These are phyloP conservation scores for Sebastes minor DNA, from an alignment of 2,797 vertebrate species.

Conservation along the genomic window DNA sequence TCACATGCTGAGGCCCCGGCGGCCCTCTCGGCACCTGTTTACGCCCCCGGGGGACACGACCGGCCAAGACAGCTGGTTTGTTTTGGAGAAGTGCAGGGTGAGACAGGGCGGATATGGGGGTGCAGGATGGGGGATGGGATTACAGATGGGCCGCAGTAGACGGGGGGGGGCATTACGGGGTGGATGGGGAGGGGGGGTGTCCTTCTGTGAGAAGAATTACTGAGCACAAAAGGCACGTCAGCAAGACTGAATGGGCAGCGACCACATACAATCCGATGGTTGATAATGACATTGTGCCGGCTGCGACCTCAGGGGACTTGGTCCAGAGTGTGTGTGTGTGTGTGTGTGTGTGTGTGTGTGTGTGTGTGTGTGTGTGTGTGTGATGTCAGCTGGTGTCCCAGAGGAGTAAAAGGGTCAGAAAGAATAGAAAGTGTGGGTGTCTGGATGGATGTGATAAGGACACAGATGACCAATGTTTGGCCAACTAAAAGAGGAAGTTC, in stretches of 20 bases:
- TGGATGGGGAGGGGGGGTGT: conserved; percentile 19
- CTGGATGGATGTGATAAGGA: conserved; percentile 56
- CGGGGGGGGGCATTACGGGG: conserved; percentile 41
- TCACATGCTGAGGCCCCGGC: conserved; percentile 63
- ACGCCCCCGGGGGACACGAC: conserved; percentile 70
- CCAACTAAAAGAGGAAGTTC: background rate
- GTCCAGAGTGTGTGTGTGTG: conserved; percentile 26
- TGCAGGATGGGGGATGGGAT: conserved; percentile 71
- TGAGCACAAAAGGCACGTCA: conserved; percentile 79
- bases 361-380: conserved; percentile 26
- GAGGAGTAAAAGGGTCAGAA: conserved; percentile 21
- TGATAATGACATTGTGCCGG: conserved; percentile 80
- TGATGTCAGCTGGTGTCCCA: conserved; percentile 69
- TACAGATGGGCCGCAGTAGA: conserved; percentile 77
- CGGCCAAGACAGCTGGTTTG: conserved; percentile 81
- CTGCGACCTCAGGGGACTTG: conserved; percentile 65
- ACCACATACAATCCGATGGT: conserved; percentile 76
- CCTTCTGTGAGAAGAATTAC: conserved; percentile 76
- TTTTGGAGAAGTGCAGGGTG: conserved; percentile 68
- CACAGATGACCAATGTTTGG: conserved; percentile 33
- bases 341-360: conserved; percentile 27
- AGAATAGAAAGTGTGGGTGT: conserved; percentile 33
- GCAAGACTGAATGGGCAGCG: conserved; percentile 75
- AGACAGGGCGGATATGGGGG: conserved; percentile 67
- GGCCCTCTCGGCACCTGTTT: conserved; percentile 80